Base-by-base conservation (phyloP, 1,140 invertebrate species). In the Calephelis nemesis region DNA sequence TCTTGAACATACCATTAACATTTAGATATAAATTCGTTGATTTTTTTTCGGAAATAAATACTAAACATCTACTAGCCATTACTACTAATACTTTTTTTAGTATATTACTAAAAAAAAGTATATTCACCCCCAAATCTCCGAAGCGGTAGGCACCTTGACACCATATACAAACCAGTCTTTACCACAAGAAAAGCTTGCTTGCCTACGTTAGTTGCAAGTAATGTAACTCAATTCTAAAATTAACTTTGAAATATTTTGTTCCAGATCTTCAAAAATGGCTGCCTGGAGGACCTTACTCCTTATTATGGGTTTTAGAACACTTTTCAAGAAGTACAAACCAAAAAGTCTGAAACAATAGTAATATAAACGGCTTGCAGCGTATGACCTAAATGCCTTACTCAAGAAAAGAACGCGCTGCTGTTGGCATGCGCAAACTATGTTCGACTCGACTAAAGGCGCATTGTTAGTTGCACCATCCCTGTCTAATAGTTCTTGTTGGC, bases 401-500 rank as follows among this genome's bases (percentile, higher is more conserved):
- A 90, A 83, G 70, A 87, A 76, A 76, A 80, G 66, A 70, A 62
- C 78, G 87, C 83, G 87, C 86, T 87, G 86, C 84, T 74, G n/a
- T 68, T 71, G 71, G 81, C 83, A 85, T 79, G 85, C 87, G 87
- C 87, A 83, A 85, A 91, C 82, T 87, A 92, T 92, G 92, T 92
- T 92, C 83, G 92, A 92, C 87, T 90, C 92, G 82, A 91, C 87
- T 76, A 92, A 92, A 78, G 87, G 90, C 78, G 93, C 93, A 73
- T 93, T 95, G 82, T 92, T 96, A 72, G 93, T 95, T 74, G 95
- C 96, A 75, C 96, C 96, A 65, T 93, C 95, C 72, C 93, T 97
- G 40, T 94, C 94, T 85, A 97, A 97, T 91, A 96, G 95, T 84
- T 96, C 95, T 71, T 97, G 96, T 84, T 94, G 95, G 85, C 94